Conservation (phyloP, 2,113 vertebrate species). For the Xenotilapia leptura region DNA sequence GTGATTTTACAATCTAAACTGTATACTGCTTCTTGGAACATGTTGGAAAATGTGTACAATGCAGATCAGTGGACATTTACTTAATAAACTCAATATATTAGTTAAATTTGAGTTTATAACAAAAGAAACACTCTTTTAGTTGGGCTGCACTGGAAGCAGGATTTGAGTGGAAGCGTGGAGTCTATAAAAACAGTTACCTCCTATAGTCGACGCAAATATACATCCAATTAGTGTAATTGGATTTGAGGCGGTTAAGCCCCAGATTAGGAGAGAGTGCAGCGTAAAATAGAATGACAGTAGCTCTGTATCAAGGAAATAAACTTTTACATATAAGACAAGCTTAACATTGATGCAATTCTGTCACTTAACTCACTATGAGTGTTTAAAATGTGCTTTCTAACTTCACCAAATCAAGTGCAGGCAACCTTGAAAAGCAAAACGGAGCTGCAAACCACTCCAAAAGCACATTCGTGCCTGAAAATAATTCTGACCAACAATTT, state of each 20-base stretch:
- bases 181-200: conserved; percentile 31
- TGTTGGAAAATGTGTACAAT: not conserved
- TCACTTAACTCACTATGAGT: not conserved
- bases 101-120: not conserved
- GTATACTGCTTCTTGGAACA: not conserved
- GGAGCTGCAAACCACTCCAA: not conserved
- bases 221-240: conserved; percentile 67
- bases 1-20: not conserved
- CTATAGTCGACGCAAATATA: conserved; percentile 39
- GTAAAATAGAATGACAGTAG: conserved; percentile 47
- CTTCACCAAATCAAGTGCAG: not conserved
- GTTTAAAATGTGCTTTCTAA: not conserved
- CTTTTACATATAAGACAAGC: not conserved
- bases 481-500: not conserved
- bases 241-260: conserved; percentile 50
- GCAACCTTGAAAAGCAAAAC: not conserved
- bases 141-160: not conserved
- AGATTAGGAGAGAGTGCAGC: conserved; percentile 58
- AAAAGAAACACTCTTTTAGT: not conserved
- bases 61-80: not conserved
- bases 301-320: not conserved
- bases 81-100: not conserved
- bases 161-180: not conserved
- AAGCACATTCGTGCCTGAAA: not conserved
- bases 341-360: not conserved